phyloP scores from a whole-genome alignment of 2,113 vertebrate species.

The Syngnathus floridae region DNA sequence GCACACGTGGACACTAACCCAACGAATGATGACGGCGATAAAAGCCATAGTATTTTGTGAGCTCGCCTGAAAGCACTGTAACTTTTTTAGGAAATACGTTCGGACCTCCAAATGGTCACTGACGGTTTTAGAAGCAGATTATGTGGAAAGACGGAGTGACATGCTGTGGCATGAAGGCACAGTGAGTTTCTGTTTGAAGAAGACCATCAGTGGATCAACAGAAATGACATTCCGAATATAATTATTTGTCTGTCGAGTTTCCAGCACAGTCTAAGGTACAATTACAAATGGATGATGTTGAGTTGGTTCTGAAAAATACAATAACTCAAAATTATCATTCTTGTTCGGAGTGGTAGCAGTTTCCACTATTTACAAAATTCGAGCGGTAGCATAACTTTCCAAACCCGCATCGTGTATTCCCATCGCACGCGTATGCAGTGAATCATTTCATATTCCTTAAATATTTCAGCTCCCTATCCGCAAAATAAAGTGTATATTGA shows the following conservation, averaged over 20 bases:
- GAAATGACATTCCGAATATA: too few species aligned
- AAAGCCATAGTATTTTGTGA: not conserved
- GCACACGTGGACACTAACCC: not conserved
- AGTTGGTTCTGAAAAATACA: too few species aligned
- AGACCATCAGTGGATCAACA: too few species aligned
- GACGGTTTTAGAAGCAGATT: not conserved
- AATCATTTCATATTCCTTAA: conserved; percentile 37
- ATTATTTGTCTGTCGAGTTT: too few species aligned
- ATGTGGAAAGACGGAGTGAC: not conserved
- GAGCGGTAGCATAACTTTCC: not conserved
- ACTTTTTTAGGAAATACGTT: not conserved
- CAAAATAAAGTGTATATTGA: conserved; percentile 53
- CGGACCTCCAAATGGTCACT: not conserved
- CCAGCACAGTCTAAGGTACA: too few species aligned
- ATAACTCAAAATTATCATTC: too few species aligned
- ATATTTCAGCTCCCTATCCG: conserved; percentile 37
- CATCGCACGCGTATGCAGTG: not conserved
- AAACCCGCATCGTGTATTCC: not conserved
- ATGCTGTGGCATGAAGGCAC: not conserved
- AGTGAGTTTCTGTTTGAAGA: not conserved
- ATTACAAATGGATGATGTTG: too few species aligned
- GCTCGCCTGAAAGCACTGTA: not conserved
- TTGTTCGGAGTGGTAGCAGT: too few species aligned
- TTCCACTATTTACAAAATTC: not conserved
- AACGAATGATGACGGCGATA: not conserved